These are phyloP conservation scores for Alouatta palliata DNA, from an alignment of 2,113 vertebrate genomes.

Conservation along the genomic window DNA sequence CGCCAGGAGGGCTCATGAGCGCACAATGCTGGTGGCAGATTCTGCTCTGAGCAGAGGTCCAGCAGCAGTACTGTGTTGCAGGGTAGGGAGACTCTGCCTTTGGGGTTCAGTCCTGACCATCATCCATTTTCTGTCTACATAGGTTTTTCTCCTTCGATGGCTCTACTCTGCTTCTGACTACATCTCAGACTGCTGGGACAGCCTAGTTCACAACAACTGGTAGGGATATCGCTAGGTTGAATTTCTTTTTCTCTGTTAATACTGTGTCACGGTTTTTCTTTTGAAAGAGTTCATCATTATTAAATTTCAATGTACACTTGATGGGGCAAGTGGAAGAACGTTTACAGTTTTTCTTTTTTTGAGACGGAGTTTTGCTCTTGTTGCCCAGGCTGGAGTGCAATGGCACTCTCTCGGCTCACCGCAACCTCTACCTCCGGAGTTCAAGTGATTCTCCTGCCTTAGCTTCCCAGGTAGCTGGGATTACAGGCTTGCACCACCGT, in stretches of 20 bases:
- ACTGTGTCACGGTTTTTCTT: not conserved
- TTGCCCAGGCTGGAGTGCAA: too few species aligned
- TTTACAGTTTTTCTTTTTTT: not conserved
- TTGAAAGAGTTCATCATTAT: not conserved
- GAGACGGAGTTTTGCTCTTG: too few species aligned
- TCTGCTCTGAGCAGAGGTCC: not conserved
- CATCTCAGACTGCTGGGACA: conserved; percentile 90
- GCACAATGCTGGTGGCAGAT: not conserved
- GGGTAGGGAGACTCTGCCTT: rapidly evolving
- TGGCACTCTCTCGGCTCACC: too few species aligned
- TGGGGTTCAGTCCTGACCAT: not conserved
- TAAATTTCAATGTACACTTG: not conserved
- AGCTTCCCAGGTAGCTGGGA: too few species aligned
- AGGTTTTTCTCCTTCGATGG: conserved; percentile 97
- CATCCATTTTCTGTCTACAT: not conserved
- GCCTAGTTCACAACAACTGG: conserved; percentile 96
- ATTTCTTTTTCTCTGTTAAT: too few species aligned
- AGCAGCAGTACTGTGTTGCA: rapidly evolving
- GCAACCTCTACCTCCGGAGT: too few species aligned
- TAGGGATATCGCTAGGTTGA: conserved; percentile 60
- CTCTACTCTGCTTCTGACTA: conserved; percentile 89
- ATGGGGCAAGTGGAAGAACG: not conserved
- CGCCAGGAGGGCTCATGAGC: rapidly evolving
- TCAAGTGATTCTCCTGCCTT: too few species aligned
- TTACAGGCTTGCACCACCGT: too few species aligned